phyloP scores from a whole-genome alignment of 2,888 invertebrate genomes.

The Mimas tiliae region DNA sequence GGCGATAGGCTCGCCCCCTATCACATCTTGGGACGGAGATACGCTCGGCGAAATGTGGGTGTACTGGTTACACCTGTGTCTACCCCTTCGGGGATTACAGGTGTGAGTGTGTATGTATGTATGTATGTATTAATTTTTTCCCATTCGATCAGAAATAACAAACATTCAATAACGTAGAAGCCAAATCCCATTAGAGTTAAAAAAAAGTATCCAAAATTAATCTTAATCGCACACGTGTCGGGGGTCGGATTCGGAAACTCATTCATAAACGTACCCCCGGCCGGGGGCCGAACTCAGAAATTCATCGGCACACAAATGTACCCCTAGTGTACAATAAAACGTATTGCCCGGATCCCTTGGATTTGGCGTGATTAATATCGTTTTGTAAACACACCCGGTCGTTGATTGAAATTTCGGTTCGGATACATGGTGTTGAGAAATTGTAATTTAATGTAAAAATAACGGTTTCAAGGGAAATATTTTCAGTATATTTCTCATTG shows the following conservation, averaged over 20 bases:
- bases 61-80: no score
- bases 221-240: conserved; percentile 25
- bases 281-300: conserved; percentile 22
- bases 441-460: conserved; percentile 8
- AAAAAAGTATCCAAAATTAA: conserved; percentile 28
- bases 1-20: no score
- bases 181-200: background rate
- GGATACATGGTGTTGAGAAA: conserved; percentile 34
- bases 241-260: conserved; percentile 24
- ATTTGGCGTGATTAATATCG: conserved; percentile 58
- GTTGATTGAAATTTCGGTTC: conserved; percentile 36
- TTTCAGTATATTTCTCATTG: background rate
- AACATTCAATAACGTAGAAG: conserved; percentile 14
- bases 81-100: no score
- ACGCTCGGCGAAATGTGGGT: no score
- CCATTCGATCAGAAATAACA: background rate
- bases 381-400: conserved; percentile 50
- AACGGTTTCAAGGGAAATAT: background rate
- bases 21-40: no score
- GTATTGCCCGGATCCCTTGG: conserved; percentile 52
- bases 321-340: conserved; percentile 65
- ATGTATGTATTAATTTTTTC: no score
- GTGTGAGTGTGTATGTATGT: no score
- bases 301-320: conserved; percentile 49
- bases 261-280: conserved; percentile 38